Conservation (phyloP, 2,113 vertebrate species). For the Aphelocoma coerulescens region DNA sequence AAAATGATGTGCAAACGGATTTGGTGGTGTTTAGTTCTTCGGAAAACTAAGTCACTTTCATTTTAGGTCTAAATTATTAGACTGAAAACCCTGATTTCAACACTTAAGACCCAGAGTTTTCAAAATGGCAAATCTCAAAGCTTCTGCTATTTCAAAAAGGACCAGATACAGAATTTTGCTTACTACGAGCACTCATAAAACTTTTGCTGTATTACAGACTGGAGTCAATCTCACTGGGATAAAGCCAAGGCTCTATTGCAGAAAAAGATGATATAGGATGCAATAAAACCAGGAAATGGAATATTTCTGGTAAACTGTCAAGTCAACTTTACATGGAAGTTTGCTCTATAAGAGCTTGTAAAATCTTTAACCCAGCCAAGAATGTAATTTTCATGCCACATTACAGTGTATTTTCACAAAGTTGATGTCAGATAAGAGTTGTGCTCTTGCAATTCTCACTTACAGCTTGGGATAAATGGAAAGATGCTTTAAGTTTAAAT, state of each 20-base stretch:
- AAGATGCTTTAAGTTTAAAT: neutral
- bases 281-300: neutral
- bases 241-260: neutral
- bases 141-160: neutral
- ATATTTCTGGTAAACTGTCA: neutral
- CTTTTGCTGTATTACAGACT: neutral
- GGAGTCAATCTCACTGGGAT: neutral
- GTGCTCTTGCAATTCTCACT: neutral
- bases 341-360: neutral
- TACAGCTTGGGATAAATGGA: neutral
- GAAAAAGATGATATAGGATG: neutral
- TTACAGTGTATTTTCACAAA: neutral
- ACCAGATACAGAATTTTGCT: neutral
- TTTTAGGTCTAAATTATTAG: neutral
- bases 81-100: neutral
- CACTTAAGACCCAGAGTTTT: neutral
- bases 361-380: neutral
- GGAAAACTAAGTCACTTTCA: neutral
- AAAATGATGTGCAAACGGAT: rapidly evolving
- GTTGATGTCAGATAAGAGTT: neutral
- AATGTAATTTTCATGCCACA: neutral
- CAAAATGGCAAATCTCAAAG: neutral
- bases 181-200: neutral
- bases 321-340: neutral
- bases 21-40: neutral